Evolutionary conservation across 2,888 invertebrate species (phyloP).

Genomic region (Hipparchia sbordonii): DNA sequence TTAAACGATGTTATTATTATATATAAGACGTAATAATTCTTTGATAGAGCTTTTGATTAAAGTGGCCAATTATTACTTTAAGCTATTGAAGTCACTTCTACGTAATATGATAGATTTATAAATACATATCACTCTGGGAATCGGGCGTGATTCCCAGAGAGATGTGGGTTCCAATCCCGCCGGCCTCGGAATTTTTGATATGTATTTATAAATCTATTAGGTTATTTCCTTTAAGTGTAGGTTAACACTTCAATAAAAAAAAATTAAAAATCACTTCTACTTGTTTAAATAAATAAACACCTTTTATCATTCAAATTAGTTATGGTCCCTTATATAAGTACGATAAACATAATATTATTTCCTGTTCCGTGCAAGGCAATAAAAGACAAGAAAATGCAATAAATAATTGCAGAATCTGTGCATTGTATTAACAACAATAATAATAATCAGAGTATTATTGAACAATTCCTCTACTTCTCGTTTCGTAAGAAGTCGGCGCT

Average conservation of each 20-base stretch:
- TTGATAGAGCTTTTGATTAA: too few species aligned
- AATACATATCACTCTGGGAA: too few species aligned
- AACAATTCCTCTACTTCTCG: constrained; percentile 29
- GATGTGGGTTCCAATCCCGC: too few species aligned
- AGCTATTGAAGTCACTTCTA: too few species aligned
- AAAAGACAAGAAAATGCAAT: constrained; percentile 1
- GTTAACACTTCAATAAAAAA: too few species aligned
- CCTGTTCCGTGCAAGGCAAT: constrained; percentile 1
- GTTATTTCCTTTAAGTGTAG: too few species aligned
- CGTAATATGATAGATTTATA: too few species aligned
- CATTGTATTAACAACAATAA: constrained; percentile 26
- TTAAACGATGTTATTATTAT: too few species aligned
- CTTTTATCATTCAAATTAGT: not conserved
- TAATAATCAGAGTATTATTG: constrained; percentile 30
- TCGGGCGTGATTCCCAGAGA: too few species aligned
- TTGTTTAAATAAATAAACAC: not conserved
- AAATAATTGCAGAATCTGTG: constrained; percentile 17
- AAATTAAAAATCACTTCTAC: not conserved
- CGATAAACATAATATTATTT: not conserved
- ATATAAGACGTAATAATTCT: not conserved
- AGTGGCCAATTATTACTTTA: too few species aligned
- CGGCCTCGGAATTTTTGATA: too few species aligned
- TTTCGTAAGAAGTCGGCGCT: constrained; percentile 32
- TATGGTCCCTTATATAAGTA: not conserved
- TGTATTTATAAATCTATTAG: too few species aligned